Conservation (phyloP, 92 coral and sea anemone species). For the Parazoanthus darwini region DNA sequence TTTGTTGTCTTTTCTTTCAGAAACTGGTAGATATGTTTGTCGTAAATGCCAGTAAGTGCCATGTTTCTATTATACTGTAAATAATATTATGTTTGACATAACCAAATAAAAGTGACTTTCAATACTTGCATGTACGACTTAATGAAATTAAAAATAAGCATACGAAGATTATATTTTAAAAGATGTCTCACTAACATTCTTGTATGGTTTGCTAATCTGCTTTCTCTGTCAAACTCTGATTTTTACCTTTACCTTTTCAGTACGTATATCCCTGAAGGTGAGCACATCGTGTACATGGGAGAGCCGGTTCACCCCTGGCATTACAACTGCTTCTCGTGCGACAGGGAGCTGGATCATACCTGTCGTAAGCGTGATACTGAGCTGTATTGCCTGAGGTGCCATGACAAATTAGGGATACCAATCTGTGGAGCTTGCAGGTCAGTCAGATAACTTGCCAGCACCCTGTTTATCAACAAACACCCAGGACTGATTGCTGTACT, state of each 20-base stretch:
- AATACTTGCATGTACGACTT: too few species aligned
- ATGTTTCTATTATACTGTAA: not conserved
- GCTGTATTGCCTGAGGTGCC: slow-evolving; percentile 95
- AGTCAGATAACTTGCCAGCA: not conserved
- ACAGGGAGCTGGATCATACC: slow-evolving; percentile 93
- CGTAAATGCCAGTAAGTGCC: slow-evolving; percentile 96
- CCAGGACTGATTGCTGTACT: not conserved
- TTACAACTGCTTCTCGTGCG: slow-evolving; percentile 96
- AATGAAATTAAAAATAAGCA: too few species aligned
- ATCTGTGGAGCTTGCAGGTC: slow-evolving; percentile 99
- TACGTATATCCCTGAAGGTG: slow-evolving; percentile 97
- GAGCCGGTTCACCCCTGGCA: slow-evolving; percentile 99
- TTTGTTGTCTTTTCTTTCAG: slow-evolving; percentile 45
- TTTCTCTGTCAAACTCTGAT: too few species aligned
- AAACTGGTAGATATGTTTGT: slow-evolving; percentile 97
- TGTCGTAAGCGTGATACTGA: slow-evolving; percentile 97
- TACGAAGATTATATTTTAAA: too few species aligned
- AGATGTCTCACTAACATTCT: too few species aligned
- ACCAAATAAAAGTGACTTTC: too few species aligned
- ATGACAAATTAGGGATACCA: slow-evolving; percentile 97
- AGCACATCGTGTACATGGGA: slow-evolving; percentile 99
- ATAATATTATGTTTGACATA: too few species aligned
- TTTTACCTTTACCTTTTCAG: slow-evolving; percentile 40
- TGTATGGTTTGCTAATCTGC: too few species aligned
- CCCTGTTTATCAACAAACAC: too few species aligned